Evolutionary conservation across 2,888 invertebrate species (phyloP).

Genomic region (Diplazon laetatorius): DNA sequence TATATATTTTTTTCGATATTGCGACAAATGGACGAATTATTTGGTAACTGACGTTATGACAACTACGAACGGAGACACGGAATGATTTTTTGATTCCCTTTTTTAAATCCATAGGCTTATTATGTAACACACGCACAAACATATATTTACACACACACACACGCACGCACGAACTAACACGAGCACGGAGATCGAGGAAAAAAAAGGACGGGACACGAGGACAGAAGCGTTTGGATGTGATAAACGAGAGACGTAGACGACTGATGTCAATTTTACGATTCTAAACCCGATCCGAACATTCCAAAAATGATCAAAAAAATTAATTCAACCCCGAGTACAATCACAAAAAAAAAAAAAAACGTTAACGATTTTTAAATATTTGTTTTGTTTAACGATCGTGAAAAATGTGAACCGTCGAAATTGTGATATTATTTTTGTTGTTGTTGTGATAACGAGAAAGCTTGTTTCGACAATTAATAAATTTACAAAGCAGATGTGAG

Average conservation of each 20-base stretch:
- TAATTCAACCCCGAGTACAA: slow-evolving; percentile 10
- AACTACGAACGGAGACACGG: too few relatives aligned
- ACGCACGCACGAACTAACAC: not conserved
- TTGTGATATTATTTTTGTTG: not conserved
- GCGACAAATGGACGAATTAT: slow-evolving; percentile 26
- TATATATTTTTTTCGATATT: too few relatives aligned
- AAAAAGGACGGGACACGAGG: slow-evolving; percentile 12
- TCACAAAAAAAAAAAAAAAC: too few relatives aligned
- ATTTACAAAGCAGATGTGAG: too few relatives aligned
- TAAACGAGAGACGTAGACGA: slow-evolving; percentile 26
- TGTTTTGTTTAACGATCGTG: too few relatives aligned
- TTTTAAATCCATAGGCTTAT: not conserved
- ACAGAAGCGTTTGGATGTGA: slow-evolving; percentile 18
- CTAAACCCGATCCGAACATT: too few relatives aligned
- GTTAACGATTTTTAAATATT: too few relatives aligned
- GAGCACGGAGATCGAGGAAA: not conserved
- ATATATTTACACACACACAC: not conserved
- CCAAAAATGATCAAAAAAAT: not conserved
- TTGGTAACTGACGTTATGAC: slow-evolving; percentile 40
- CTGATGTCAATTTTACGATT: not conserved
- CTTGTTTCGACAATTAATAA: too few relatives aligned
- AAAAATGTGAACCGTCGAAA: slow-evolving; percentile 8
- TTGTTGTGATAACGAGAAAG: not conserved
- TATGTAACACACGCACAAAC: not conserved
- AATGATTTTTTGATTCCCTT: too few relatives aligned